These are phyloP conservation scores for Trachemys scripta DNA, from an alignment of 2,113 vertebrate species.

Conservation along the genomic window DNA sequence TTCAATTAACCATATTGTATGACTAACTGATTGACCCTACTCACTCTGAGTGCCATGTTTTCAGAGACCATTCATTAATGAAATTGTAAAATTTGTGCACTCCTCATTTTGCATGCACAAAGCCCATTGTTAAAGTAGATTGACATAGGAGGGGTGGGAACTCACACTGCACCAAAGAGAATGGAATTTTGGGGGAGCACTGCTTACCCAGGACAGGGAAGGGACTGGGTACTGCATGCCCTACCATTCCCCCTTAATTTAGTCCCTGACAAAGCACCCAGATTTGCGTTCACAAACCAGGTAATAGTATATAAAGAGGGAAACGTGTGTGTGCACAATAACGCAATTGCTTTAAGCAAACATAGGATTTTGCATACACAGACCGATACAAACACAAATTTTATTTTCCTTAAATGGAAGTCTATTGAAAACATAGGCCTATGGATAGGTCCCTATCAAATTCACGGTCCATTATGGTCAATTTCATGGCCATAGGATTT, in stretches of 20 bases:
- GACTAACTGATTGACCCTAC: too few relatives aligned
- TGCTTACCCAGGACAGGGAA: neutral
- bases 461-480: too few relatives aligned
- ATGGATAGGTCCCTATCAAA: neutral
- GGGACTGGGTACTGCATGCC: neutral
- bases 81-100: neutral
- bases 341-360: neutral
- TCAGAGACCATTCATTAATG: neutral
- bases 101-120: neutral
- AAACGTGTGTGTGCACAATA: neutral
- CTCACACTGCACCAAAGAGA: rapidly evolving
- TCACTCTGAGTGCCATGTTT: neutral
- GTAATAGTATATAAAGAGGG: neutral
- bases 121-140: neutral
- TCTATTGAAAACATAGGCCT: neutral
- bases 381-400: neutral
- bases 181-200: neutral
- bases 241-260: neutral
- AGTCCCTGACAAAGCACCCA: neutral
- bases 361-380: neutral
- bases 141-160: neutral
- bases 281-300: neutral
- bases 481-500: too few relatives aligned
- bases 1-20: neutral
- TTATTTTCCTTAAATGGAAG: neutral